phyloP scores from a whole-genome alignment of 2,888 invertebrate species.

The Entomobrya proxima region DNA sequence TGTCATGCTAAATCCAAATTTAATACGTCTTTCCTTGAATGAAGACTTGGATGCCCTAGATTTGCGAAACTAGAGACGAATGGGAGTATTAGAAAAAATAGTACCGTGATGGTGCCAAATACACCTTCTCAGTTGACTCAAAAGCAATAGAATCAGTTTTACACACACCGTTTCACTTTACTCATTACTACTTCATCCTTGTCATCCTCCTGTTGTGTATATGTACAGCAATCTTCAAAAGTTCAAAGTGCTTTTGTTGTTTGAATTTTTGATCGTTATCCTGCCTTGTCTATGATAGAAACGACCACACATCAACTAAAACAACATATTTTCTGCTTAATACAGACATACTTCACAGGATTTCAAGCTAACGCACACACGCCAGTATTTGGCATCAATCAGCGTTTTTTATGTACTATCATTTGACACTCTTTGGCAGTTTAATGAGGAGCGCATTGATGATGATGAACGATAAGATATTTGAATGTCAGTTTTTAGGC shows the following conservation, averaged over 20 bases:
- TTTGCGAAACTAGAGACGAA: slow-evolving; percentile 19
- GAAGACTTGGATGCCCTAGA: slow-evolving; percentile 40
- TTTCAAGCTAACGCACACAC: neutral
- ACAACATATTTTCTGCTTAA: neutral
- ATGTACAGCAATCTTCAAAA: too few species aligned
- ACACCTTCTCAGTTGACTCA: neutral
- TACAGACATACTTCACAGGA: neutral
- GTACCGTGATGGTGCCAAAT: neutral
- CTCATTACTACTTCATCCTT: neutral
- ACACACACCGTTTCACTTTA: neutral
- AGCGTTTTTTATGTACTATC: slow-evolving; percentile 24
- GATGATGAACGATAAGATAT: slow-evolving; percentile 27
- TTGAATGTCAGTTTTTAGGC: slow-evolving; percentile 4
- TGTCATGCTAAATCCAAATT: slow-evolving; percentile 54
- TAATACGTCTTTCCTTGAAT: slow-evolving; percentile 38
- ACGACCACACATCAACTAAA: slow-evolving; percentile 24
- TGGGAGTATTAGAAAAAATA: slow-evolving; percentile 1
- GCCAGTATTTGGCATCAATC: slow-evolving; percentile 8
- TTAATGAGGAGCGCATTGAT: slow-evolving; percentile 35
- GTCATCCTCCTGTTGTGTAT: neutral
- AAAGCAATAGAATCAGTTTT: neutral
- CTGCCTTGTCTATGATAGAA: neutral
- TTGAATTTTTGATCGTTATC: slow-evolving; percentile 8
- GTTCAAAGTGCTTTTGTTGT: neutral
- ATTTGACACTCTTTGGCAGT: slow-evolving; percentile 44